Base-by-base conservation (phyloP, 2,113 vertebrate species). In the Dicerorhinus sumatrensis region DNA sequence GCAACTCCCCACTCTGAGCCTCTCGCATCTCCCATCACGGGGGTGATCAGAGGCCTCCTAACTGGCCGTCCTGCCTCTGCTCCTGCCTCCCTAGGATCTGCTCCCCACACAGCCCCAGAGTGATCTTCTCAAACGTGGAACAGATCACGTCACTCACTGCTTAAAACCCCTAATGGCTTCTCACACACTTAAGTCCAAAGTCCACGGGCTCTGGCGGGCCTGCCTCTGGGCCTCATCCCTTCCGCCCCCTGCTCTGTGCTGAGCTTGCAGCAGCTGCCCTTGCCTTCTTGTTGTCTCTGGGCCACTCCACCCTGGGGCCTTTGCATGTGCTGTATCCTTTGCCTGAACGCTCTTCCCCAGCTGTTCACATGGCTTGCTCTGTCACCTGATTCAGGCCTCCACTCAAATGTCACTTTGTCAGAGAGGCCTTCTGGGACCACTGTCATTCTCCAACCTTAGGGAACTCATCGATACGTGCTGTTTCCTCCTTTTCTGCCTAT, bases 381-480 rank as follows among this genome's bases (percentile, higher is more conserved):
- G 21, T 92, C 54, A 31, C 62, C 51, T 27, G 29, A 46, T 60
- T 17, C 77, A 46, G 29, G 89, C 25, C 27, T 79, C 25, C 42
- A 48, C 33, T 76, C 42, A 63, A 29, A 36, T 51, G 33, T 42
- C 60, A 5, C 62, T 20, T 31, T 31, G 20, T 91, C 27, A 11
- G 11, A 82, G 51, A 82, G 54, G 51, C 51, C 77, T 81, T 46
- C 36, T 51, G 14, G 46, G 51, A 70, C 36, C 65, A 16, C 63
- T 7, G 20, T 77, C 9, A 27, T 60, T 56, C 69, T 63, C 10
- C 42, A 42, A 33, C 33, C 12, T 77, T 17, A 14, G 7, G 39
- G n/a, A 58, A n/a, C 42, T 17, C 16, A 5, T 62, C 8, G 4
- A 4, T 27, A n/a, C 2, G 23, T 25, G 27, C 1, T 23, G 16